phyloP scores from a whole-genome alignment of 1,140 invertebrate species.

The Neodiprion virginianus region DNA sequence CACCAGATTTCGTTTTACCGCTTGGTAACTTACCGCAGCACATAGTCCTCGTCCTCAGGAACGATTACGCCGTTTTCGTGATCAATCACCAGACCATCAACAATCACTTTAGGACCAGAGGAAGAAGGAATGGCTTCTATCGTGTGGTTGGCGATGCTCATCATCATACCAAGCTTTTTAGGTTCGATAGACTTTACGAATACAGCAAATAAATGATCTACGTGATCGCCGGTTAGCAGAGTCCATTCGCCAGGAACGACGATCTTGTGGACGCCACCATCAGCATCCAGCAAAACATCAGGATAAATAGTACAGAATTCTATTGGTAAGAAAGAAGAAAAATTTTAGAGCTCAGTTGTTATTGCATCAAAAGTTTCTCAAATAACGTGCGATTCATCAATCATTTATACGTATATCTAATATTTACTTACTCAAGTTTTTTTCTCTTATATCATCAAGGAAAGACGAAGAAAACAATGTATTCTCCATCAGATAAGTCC shows the following conservation, averaged over 20 bases:
- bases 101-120: slow-evolving; percentile 15
- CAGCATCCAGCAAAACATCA: slow-evolving; percentile 28
- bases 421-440: slow-evolving; percentile 27
- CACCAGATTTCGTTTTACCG: no score
- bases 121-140: slow-evolving; percentile 34
- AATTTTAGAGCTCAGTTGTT: neutral
- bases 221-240: slow-evolving; percentile 38
- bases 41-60: slow-evolving; percentile 26
- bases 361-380: neutral
- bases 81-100: slow-evolving; percentile 32
- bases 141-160: slow-evolving; percentile 26
- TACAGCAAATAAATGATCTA: slow-evolving; percentile 32
- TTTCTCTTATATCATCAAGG: slow-evolving; percentile 23
- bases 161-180: slow-evolving; percentile 33
- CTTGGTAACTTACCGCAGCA: slow-evolving; percentile 33
- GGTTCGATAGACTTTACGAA: slow-evolving; percentile 33
- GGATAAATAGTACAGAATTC: slow-evolving; percentile 42
- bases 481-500: slow-evolving; percentile 37
- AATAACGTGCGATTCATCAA: neutral
- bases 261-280: slow-evolving; percentile 33
- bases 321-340: slow-evolving; percentile 15
- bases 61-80: slow-evolving; percentile 31
- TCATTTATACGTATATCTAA: neutral
- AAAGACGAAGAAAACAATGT: slow-evolving; percentile 27
- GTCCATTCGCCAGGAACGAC: slow-evolving; percentile 38